Evolutionary conservation across 2,888 invertebrate species (phyloP).

Genomic region (Copidosoma aretas): DNA sequence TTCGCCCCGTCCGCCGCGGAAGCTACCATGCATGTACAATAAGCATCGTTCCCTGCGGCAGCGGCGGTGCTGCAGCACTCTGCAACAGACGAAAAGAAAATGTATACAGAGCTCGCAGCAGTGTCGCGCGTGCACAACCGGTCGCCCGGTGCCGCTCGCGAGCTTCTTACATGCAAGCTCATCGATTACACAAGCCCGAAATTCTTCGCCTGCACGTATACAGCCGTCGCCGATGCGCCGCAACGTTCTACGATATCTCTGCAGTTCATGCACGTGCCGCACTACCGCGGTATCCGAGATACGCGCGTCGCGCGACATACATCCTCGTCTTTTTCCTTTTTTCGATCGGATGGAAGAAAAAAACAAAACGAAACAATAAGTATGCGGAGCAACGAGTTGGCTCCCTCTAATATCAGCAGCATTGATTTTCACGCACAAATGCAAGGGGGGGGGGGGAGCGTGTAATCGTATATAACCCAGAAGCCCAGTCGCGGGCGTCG

Average conservation of each 20-base stretch:
- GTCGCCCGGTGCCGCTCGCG: background rate
- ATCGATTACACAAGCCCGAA: background rate
- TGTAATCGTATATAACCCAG: constrained; percentile 44
- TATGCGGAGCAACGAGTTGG: background rate
- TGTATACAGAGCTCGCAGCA: too few species aligned
- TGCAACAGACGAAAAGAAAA: too few species aligned
- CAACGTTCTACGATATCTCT: background rate
- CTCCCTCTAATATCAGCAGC: background rate
- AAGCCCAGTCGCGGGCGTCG: constrained; percentile 39
- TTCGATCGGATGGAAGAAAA: background rate
- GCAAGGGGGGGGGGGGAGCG: constrained; percentile 6
- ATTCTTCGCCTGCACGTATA: background rate
- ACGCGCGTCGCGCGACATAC: background rate
- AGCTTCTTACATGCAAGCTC: background rate
- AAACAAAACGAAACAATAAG: background rate
- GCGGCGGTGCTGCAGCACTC: too few species aligned
- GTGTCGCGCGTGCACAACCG: background rate
- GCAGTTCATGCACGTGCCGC: too few species aligned
- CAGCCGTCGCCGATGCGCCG: background rate
- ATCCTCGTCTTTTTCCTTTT: too few species aligned
- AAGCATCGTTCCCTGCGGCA: too few species aligned
- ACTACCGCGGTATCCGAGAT: background rate
- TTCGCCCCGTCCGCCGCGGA: too few species aligned
- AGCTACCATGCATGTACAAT: too few species aligned
- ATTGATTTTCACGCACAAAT: constrained; percentile 20